Evolutionary conservation across 2,797 vertebrate species (phyloP), one percentile per base, ranked within the genome.

Genomic region (Pelodytes ibericus): DNA sequence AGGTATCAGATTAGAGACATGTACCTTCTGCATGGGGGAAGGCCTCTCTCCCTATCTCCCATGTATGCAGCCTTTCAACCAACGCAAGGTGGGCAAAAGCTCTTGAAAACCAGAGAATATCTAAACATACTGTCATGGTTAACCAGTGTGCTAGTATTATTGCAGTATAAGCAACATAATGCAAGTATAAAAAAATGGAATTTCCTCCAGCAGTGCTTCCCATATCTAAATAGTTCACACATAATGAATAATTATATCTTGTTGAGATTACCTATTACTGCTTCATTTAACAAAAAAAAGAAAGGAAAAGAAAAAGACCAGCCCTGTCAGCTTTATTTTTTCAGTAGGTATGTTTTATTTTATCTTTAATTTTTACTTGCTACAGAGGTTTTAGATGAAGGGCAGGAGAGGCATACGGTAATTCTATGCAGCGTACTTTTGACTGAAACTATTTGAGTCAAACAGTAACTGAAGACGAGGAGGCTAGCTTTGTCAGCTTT

Each of bases 311-410:
- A 59, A 70, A 77, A 77, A 58, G 36, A 59, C n/a, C n/a, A 67
- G 75, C 69, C 63, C 72, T 78, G 75, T 72, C 75, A 78, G 53
- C 69, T 78, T 66, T 66, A 78, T 78, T 72, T 53, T 69, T 60
- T 53, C 75, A 72, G 58, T 58, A 72, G 69, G 62, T 66, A 71
- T 51, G 62, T 78, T 72, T 72, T 60, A 78, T 78, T 78, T 78
- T 66, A 72, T 72, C 69, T 78, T 72, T 71, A 66, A 78, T 72
- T 77, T 78, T 72, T 72, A 66, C 69, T 78, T 60, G 69, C 75
- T 71, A 72, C 53, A 71, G 64, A 78, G 69, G 62, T 39, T 66
- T 78, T 60, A 78, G 53, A 72, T 66, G 69, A 66, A 78, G 75
- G 75, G 69, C 75, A 71, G 36, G 67, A 62, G 57, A 63, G 36